phyloP scores from a whole-genome alignment of 2,888 invertebrate species.

The Yponomeuta malinellus region DNA sequence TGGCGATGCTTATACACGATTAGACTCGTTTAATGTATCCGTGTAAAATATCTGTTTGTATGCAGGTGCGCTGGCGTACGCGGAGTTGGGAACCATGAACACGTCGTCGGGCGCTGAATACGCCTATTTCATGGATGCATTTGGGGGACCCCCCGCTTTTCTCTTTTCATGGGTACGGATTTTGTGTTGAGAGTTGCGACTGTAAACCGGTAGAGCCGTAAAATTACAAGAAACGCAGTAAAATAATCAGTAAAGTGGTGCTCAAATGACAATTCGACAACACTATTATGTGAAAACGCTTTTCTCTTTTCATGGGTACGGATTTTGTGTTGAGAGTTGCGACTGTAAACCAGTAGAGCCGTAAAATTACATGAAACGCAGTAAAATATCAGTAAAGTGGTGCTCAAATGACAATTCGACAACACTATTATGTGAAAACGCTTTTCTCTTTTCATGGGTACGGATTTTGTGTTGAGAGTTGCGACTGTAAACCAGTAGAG shows the following conservation, averaged over 20 bases:
- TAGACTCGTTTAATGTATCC: no score
- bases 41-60: background rate
- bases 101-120: slow-evolving; percentile 96
- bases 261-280: no score
- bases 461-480: slow-evolving; percentile 6
- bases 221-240: background rate
- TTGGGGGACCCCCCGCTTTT: slow-evolving; percentile 93
- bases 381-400: background rate
- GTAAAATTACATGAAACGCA: background rate
- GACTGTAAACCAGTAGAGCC: no score
- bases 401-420: no score
- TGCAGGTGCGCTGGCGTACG: slow-evolving; percentile 92
- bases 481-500: no score
- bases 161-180: slow-evolving; percentile 89
- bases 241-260: background rate
- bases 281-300: slow-evolving; percentile 52
- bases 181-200: no score
- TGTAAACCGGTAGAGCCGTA: no score
- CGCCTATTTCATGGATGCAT: slow-evolving; percentile 97
- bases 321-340: background rate
- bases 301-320: slow-evolving; percentile 94
- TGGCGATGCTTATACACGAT: no score
- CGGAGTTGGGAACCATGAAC: slow-evolving; percentile 96
- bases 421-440: slow-evolving; percentile 36
- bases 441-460: slow-evolving; percentile 95